Evolutionary conservation across 1,140 invertebrate genomes (phyloP), one percentile per base, ranked within the genome.

Genomic region (Achatina immaculata): DNA sequence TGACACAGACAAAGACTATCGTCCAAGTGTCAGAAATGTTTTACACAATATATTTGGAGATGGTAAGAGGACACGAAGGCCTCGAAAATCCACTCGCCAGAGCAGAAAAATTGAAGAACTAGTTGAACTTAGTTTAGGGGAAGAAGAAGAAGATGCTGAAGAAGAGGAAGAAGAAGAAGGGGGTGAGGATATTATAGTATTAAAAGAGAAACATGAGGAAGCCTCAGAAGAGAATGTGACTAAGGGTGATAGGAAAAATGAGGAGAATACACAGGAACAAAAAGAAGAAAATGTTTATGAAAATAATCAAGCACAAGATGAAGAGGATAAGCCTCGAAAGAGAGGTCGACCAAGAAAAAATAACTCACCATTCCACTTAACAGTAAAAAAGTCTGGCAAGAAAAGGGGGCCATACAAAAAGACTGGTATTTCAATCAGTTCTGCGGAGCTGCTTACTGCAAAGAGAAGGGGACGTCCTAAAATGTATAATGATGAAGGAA

Each of bases 391-490:
- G 51, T 51, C 34, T n/a, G 58, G 2, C n/a, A 76, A 75, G 43
- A 58, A 66, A 0, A 45, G 34, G 43, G 42, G 58, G 14, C 28
- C 73, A 0, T 48, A 76, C 43, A 48, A 36, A 31, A 51, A 72
- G n/a, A 75, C 21, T 24, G 38, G 0, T 38, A 19, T 51, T 71
- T 28, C 66, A 74, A 38, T 3, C 34, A n/a, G 7, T 55, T 0
- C 31, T 55, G 31, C 74, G n/a, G 48, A 84, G 65, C 3, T 31
- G 7, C 28, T 42, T 1, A 24, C 77, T 48, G 2, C 43, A 38
- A 58, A 75, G 69, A 82, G 80, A 51, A 31, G 82, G n/a, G 81
- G 84, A 77, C 73, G 82, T 24, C 82, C 82, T 43, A 78, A 73
- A 73, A 80, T 82, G 38, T 51, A 42, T 71, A 68, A 77, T n/a